Evolutionary conservation across 2,797 vertebrate species (phyloP), one percentile per base, ranked within the genome.

Genomic region (Paedocypris micromegethes): DNA sequence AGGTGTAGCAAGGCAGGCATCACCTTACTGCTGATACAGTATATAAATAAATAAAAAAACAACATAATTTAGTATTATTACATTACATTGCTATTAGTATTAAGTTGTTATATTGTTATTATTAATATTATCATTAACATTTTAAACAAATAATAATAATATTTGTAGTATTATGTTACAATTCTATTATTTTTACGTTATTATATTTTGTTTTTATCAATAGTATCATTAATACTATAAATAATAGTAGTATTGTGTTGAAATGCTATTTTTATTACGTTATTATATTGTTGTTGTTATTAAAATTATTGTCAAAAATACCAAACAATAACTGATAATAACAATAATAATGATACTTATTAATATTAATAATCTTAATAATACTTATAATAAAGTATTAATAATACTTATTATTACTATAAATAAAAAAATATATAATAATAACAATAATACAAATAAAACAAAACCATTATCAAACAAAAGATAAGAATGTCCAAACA

Each of bases 11-110:
- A 44, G 53, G 52, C 61, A 72, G 47, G n/a, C 45, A 40, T 7
- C 58, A 69, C 60, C 55, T 58, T 42, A 70, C 49, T 73, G 70
- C 68, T 76, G 74, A 73, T 41, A 68, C 42, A 46, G 50, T 48
- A 8, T 48, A 8, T 5, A 8, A 1, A 8, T 48, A 8, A 5
- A 1, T 1, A 48, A 5, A 8, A 48, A 1, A 8, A 8, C 5
- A 48, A 47, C 4, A n/a, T n/a, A n/a, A 23, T 23, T 23, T 4
- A 40, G 48, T 8, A 39, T 2, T 4, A 6, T 48, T 4, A 47
- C 40, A 46, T 0, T 3, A 48, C 5, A 9, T 5, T 1, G 2
- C 49, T 9, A 23, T 6, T 49, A 47, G 4, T n/a, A 39, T 59
- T 9, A 4, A 37, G 45, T 5, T 3, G 3, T 46, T 58, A 37